Evolutionary conservation across 2,113 vertebrate species (phyloP).

Genomic region (Girardinichthys multiradiatus): DNA sequence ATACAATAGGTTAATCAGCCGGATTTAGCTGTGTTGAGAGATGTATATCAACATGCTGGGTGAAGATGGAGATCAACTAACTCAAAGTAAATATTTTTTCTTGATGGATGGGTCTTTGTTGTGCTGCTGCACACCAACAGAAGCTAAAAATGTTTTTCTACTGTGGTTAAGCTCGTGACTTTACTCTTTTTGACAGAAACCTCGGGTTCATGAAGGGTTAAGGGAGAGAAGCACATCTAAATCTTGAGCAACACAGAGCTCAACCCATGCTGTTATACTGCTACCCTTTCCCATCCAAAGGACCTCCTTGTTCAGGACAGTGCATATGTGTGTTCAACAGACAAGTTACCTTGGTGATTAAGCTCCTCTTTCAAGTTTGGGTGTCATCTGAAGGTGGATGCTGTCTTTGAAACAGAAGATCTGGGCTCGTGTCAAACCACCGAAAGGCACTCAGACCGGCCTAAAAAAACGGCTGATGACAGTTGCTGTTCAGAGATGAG

Average conservation of each 20-base stretch:
- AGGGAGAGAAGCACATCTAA: not conserved
- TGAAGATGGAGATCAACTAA: not conserved
- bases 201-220: not conserved
- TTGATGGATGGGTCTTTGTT: not conserved
- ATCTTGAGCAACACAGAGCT: slow-evolving; percentile 2
- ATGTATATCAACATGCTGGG: not conserved
- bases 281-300: slow-evolving; percentile 8
- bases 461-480: slow-evolving; percentile 55
- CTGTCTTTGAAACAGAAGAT: slow-evolving; percentile 59
- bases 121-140: not conserved
- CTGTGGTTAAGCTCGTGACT: not conserved
- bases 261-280: slow-evolving; percentile 16
- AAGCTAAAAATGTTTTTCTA: too few species aligned
- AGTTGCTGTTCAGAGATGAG: slow-evolving; percentile 46
- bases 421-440: slow-evolving; percentile 44
- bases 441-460: slow-evolving; percentile 40
- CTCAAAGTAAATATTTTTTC: not conserved
- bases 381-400: slow-evolving; percentile 55
- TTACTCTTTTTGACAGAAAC: slow-evolving; percentile 1
- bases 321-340: slow-evolving; percentile 25
- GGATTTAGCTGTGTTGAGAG: not conserved
- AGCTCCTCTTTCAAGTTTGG: slow-evolving; percentile 65
- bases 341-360: slow-evolving; percentile 63
- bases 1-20: slow-evolving; percentile 19
- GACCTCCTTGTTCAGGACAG: slow-evolving; percentile 35